phyloP scores from a whole-genome alignment of 37 sponge, comb jelly and placozoan species.

The Axinella damicornis region DNA sequence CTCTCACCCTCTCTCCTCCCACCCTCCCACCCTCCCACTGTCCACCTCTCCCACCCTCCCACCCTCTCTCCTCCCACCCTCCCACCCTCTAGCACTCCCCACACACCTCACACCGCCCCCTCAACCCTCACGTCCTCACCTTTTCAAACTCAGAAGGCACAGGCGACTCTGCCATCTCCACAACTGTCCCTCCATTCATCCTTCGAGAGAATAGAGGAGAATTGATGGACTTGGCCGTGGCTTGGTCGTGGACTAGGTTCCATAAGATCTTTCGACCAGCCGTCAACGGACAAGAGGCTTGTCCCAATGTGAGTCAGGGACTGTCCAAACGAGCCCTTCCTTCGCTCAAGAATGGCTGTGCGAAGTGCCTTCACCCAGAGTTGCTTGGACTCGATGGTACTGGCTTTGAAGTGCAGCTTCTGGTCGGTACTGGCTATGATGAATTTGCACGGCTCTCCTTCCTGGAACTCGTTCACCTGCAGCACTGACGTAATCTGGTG shows the following conservation, averaged over 20 bases:
- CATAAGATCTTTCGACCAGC: not conserved
- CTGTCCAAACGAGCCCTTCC: not conserved
- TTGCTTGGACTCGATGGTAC: slow-evolving; percentile 23
- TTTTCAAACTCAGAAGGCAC: not conserved
- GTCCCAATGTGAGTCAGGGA: not conserved
- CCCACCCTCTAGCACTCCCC: too few species aligned
- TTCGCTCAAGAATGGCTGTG: slow-evolving; percentile 6
- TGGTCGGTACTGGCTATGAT: slow-evolving; percentile 51
- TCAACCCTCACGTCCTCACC: not conserved
- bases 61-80: not conserved
- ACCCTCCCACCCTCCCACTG: slow-evolving; percentile 13
- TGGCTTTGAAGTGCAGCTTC: slow-evolving; percentile 25
- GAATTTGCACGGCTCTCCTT: slow-evolving; percentile 71
- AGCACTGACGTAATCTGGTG: slow-evolving; percentile 29
- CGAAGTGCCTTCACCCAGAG: slow-evolving; percentile 49
- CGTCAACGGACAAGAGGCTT: not conserved
- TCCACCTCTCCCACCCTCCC: not conserved
- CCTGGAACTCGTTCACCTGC: slow-evolving; percentile 44
- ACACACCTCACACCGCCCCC: too few species aligned
- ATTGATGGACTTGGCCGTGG: not conserved
- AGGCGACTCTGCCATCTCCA: not conserved
- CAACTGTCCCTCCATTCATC: not conserved
- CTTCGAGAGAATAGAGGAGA: not conserved
- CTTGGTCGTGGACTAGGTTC: slow-evolving; percentile 11
- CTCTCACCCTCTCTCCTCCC: not conserved